Conservation (phyloP, 2,113 vertebrate genomes). For the Eulemur macaco region DNA sequence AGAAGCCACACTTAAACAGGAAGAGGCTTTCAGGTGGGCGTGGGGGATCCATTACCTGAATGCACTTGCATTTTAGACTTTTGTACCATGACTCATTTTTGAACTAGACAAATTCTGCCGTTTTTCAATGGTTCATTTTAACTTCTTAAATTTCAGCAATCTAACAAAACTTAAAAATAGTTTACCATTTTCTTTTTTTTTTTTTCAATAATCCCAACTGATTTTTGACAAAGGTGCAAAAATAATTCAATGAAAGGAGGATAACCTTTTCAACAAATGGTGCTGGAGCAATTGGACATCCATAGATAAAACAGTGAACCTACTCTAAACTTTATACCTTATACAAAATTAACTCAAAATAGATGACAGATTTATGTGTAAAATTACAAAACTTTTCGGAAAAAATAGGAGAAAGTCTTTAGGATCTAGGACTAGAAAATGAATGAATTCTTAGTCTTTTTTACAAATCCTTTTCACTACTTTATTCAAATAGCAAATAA, state of each 20-base stretch:
- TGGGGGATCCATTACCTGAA: neutral
- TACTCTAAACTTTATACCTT: neutral
- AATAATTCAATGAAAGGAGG: neutral
- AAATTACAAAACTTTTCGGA: neutral
- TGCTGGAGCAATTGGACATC: neutral
- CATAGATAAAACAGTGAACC: neutral
- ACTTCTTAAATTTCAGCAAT: neutral
- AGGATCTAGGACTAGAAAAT: neutral
- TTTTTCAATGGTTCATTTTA: conserved; percentile 14
- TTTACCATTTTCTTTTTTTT: neutral
- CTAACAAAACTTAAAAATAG: neutral
- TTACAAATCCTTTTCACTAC: neutral
- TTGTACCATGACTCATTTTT: neutral
- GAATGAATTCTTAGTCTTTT: neutral
- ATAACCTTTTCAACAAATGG: neutral
- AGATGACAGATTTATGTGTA: neutral
- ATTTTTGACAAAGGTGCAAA: neutral
- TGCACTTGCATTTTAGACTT: neutral
- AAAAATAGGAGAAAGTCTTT: neutral
- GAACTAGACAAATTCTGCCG: neutral
- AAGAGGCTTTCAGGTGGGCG: no score
- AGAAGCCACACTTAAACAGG: neutral
- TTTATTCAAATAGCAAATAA: conserved; percentile 37
- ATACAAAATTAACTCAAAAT: neutral
- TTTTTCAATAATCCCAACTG: neutral